Base-by-base conservation (phyloP, 2,888 invertebrate genomes). In the Tachina lurida region DNA sequence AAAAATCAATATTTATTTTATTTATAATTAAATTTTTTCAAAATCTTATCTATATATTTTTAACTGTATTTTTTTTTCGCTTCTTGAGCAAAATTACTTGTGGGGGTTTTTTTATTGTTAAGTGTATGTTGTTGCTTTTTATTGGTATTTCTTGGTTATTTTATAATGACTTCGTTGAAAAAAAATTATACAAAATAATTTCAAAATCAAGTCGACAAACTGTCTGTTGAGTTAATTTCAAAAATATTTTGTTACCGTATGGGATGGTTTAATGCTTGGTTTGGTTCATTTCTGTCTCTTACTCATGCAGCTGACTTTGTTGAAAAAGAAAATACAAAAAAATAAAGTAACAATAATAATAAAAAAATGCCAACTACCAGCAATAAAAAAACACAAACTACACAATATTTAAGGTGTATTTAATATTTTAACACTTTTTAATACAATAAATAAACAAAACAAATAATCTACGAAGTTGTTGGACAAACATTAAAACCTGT, bases 181-280 rank as follows among this genome's bases (percentile, higher is more conserved):
- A 70, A 80, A n/a, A 68, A 49, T 31, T 31, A 31, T 31, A 74
- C 8, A 13, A 58, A 74, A 54, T 52, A 60, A 74, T 74, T 82
- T 71, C 54, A 75, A 49, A 79, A 78, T 77, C 41, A 54, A 78
- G 86, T 79, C 86, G 86, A 83, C 86, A 86, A 75, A 79, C 79
- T 83, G 86, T 86, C 86, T 86, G 86, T 71, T 79, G 74, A 56
- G 79, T 73, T 76, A 19, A 71, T 78, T 81, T 70, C 58, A 71
- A 80, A 63, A 76, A 62, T 39, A 39, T 65, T 47, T 73, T 73
- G 49, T 67, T 67, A 15, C 39, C 52, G 58, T 49, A 60, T 60
- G 71, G 47, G 15, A 45, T 80, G 63, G 5, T 39, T 71, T 52
- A 39, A 45, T 45, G 78, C 22, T 19, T 56, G 45, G 17, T 73